A percentile compares a stretch with the other conserved stretches of the same genome.
phyloP scores from a whole-genome alignment of 2,888 invertebrate species.

The Rhagium mordax region DNA sequence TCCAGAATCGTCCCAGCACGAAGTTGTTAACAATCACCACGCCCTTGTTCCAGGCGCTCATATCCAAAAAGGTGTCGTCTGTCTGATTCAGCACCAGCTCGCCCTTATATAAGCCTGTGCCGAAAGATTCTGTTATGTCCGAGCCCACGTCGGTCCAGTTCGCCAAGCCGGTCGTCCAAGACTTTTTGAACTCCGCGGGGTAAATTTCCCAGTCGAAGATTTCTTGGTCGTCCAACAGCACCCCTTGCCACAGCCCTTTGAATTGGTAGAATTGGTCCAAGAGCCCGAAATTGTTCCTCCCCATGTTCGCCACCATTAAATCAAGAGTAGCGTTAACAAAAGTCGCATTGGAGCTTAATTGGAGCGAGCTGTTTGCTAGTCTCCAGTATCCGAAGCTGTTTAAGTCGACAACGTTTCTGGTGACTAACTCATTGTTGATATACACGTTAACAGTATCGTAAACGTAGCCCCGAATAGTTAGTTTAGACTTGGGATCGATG shows the following conservation, averaged over 20 bases:
- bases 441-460: constrained; percentile 68
- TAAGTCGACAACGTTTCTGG: background rate
- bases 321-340: constrained; percentile 64
- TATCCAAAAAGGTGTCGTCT: constrained; percentile 84
- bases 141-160: constrained; percentile 69
- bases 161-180: constrained; percentile 64
- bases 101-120: constrained; percentile 75
- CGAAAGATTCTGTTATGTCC: constrained; percentile 76
- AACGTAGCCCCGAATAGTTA: constrained; percentile 63
- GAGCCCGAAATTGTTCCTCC: constrained; percentile 77
- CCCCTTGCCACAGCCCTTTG: constrained; percentile 65
- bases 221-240: constrained; percentile 67
- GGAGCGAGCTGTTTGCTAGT: constrained; percentile 58
- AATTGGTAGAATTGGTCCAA: constrained; percentile 66
- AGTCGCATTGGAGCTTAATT: constrained; percentile 51
- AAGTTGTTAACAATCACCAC: constrained; percentile 87
- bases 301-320: constrained; percentile 82
- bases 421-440: constrained; percentile 39
- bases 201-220: constrained; percentile 70
- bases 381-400: constrained; percentile 70
- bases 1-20: constrained; percentile 87
- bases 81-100: constrained; percentile 69
- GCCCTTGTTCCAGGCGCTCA: constrained; percentile 88
- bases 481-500: background rate
- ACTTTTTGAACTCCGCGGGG: constrained; percentile 72